Conservation (phyloP, 2,113 vertebrate genomes). For the Urocynchramus pylzowi region DNA sequence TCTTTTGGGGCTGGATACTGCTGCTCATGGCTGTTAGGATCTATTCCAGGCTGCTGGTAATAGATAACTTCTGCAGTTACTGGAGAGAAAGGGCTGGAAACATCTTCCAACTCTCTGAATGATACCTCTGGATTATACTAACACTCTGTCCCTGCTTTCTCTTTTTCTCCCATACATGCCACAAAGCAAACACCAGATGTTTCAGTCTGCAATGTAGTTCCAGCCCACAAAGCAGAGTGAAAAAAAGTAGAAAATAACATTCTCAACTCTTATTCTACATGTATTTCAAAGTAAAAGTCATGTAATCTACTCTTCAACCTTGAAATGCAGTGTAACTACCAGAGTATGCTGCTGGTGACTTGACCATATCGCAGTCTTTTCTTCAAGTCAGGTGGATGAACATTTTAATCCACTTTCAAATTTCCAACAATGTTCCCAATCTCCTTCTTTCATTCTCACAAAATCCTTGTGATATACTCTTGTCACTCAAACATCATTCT, state of each 20-base stretch:
- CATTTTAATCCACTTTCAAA: neutral
- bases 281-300: neutral
- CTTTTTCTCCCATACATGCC: neutral
- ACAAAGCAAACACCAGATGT: neutral
- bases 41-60: neutral
- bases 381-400: neutral
- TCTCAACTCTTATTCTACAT: neutral
- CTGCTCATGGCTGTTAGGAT: neutral
- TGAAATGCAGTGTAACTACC: neutral
- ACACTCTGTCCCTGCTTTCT: neutral
- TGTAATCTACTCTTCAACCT: neutral
- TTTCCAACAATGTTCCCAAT: neutral
- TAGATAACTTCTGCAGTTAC: neutral
- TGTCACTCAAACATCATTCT: neutral
- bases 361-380: neutral
- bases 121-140: neutral
- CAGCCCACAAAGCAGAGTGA: neutral
- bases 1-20: neutral
- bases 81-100: neutral
- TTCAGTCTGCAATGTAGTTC: neutral
- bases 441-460: neutral
- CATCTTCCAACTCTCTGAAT: neutral
- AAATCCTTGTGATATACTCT: neutral
- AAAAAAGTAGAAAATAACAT: neutral
- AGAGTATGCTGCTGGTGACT: neutral